Evolutionary conservation across 2,113 vertebrate species (phyloP).

Genomic region (Paraplagusia blochii): DNA sequence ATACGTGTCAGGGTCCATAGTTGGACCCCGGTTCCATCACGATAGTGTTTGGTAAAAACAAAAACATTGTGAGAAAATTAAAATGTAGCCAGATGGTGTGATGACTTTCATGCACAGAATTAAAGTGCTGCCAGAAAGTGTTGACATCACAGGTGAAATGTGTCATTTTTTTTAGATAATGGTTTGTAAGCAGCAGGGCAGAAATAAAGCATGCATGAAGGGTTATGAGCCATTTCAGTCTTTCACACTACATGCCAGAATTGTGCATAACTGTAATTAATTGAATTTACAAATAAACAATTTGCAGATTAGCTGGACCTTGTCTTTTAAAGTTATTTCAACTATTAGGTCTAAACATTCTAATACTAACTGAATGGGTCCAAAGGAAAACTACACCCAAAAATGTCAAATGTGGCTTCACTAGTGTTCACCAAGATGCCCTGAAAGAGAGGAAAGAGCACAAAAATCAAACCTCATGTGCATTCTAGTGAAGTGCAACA

Average conservation of each 20-base stretch:
- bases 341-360: too few relatives aligned
- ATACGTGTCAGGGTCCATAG: conserved; percentile 62
- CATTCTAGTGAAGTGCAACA: conserved; percentile 24
- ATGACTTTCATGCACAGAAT: conserved; percentile 35
- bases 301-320: too few relatives aligned
- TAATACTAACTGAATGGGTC: too few relatives aligned
- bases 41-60: conserved; percentile 73
- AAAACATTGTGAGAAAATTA: conserved; percentile 67
- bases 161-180: not conserved
- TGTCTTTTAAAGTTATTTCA: too few relatives aligned
- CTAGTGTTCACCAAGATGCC: conserved; percentile 41
- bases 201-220: conserved; percentile 26
- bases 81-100: conserved; percentile 33
- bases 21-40: conserved; percentile 70
- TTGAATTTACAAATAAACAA: too few relatives aligned
- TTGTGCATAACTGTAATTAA: too few relatives aligned
- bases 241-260: not conserved
- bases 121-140: not conserved
- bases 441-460: conserved; percentile 50
- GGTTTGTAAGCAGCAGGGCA: not conserved
- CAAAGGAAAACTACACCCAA: too few relatives aligned
- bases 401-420: conserved; percentile 2
- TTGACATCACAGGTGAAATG: not conserved
- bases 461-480: conserved; percentile 49
- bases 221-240: not conserved